Base-by-base conservation (phyloP, 1,140 invertebrate species). In the Mylabris phalerata region DNA sequence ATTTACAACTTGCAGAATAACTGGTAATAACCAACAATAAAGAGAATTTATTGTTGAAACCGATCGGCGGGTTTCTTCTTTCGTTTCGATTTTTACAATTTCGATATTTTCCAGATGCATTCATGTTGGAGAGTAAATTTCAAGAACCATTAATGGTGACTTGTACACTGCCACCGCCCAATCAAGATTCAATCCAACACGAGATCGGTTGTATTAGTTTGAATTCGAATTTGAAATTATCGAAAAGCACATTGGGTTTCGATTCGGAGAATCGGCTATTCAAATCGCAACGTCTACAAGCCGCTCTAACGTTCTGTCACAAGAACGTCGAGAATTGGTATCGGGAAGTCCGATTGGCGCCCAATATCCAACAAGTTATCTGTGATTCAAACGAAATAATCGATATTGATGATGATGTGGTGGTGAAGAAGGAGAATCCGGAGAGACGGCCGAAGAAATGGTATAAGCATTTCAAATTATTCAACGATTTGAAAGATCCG, bases 361-460 rank as follows among this genome's bases (percentile, higher is more conserved):
- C 68, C n/a, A 68, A 70, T 52, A 38, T 70, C 1, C 46, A 62
- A 58, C 43, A 55, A 32, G 32, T 32, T 32, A 32, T 32, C 32
- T 32, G 7, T 32, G 32, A 32, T 32, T 32, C 32, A 32, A 32
- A 32, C 4, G 32, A 32, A 7, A 32, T 19, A 32, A 32, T 32
- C 32, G 32, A 32, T 32, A 3, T 0, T 32, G 32, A 32, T 32
- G 32, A 3, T 32, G 32, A 32, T 5, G 32, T 5, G 4, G 32
- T 3, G 7, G 69, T 71, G 42, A 71, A 62, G 0, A 69, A 71
- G 55, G 65, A 71, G 58, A 60, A 67, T 6, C 40, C 69, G 42
- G 65, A 70, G 41, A 70, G 69, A 48, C 69, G 69, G 50, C 69
- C 69, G 9, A 69, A 69, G 59, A 71, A 71, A 55, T 71, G 69